Percentiles rank a stretch among this genome's conserved stretches.
These are phyloP conservation scores for Philopotamus ludificatus DNA, from an alignment of 1,140 invertebrate species.

Conservation along the genomic window DNA sequence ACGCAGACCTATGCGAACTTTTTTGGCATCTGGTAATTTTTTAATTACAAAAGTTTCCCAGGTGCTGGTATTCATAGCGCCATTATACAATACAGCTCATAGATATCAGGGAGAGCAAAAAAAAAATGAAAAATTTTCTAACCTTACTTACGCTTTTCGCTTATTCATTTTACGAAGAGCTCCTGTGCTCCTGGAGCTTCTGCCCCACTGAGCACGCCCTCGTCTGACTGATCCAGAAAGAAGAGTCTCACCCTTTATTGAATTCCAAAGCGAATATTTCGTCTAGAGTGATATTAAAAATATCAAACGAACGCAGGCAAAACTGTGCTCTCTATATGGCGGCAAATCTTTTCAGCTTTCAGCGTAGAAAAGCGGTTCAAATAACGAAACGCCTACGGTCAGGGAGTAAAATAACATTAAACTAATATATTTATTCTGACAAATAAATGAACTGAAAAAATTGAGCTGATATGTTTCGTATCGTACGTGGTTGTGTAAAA, in stretches of 20 bases:
- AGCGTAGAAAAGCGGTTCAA: background rate
- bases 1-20: too few species aligned
- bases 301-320: slow-evolving; percentile 12
- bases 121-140: background rate
- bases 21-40: too few species aligned
- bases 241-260: slow-evolving; percentile 12
- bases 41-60: too few species aligned
- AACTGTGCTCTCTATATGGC: background rate
- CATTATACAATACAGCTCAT: background rate
- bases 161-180: background rate
- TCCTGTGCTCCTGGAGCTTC: background rate
- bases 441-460: too few species aligned
- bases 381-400: too few species aligned
- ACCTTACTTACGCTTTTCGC: slow-evolving; percentile 1
- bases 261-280: slow-evolving; percentile 22
- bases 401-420: too few species aligned
- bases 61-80: too few species aligned
- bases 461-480: too few species aligned
- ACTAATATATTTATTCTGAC: too few species aligned
- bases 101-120: background rate
- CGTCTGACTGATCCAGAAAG: slow-evolving; percentile 2
- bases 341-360: background rate
- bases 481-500: too few species aligned
- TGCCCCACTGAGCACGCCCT: background rate
- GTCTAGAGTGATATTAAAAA: slow-evolving; percentile 11